Evolutionary conservation across 1,140 invertebrate genomes (phyloP).

Genomic region (Anastrepha obliqua): DNA sequence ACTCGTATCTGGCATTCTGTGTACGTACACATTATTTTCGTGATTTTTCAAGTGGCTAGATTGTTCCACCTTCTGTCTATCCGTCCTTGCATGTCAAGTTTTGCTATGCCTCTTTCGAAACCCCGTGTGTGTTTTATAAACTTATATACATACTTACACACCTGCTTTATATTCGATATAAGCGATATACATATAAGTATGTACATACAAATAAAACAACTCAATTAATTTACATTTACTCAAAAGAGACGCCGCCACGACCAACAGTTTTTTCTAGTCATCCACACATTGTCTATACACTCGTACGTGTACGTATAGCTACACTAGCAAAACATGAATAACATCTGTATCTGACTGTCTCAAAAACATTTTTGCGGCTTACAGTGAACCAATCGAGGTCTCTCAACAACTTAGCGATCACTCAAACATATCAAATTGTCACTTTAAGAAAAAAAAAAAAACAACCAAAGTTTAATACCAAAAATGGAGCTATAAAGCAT

Average conservation of each 20-base stretch:
- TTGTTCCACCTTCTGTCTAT: too few species aligned
- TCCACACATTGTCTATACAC: background rate
- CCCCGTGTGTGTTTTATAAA: too few species aligned
- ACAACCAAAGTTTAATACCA: background rate
- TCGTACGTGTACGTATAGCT: background rate
- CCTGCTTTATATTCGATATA: too few species aligned
- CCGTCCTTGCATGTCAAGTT: too few species aligned
- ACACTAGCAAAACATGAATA: background rate
- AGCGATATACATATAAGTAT: too few species aligned
- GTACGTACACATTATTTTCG: too few species aligned
- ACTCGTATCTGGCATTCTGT: too few species aligned
- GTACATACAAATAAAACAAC: background rate
- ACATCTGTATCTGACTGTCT: slow-evolving; percentile 7
- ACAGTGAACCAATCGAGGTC: background rate
- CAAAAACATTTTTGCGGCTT: background rate
- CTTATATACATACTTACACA: too few species aligned
- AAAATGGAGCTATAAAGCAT: slow-evolving; percentile 46
- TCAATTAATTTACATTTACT: background rate
- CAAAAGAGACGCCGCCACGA: background rate
- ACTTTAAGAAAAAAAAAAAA: background rate
- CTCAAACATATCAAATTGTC: slow-evolving; percentile 1
- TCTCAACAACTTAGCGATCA: slow-evolving; percentile 5
- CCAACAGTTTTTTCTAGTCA: background rate
- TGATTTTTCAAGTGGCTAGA: too few species aligned
- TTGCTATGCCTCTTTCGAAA: too few species aligned